phyloP scores from a whole-genome alignment of 92 coral and sea anemone species.

The Galaxea fascicularis region DNA sequence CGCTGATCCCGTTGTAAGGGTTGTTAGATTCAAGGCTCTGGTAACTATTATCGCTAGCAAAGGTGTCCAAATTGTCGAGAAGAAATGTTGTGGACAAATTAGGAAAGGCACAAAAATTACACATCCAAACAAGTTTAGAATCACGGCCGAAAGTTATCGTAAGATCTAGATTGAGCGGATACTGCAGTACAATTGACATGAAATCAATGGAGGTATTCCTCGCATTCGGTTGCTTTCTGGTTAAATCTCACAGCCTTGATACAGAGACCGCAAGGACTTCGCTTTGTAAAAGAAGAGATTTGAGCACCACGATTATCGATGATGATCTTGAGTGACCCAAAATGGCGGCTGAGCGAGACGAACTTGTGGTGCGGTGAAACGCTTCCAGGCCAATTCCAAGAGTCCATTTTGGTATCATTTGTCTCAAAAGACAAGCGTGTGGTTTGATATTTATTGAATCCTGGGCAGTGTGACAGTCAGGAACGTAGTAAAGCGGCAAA shows the following conservation, averaged over 20 bases:
- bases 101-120: slow-evolving; percentile 38
- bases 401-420: too few species aligned
- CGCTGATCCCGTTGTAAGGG: slow-evolving; percentile 7
- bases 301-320: too few species aligned
- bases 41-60: slow-evolving; percentile 17
- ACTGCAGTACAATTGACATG: slow-evolving; percentile 30
- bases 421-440: not conserved
- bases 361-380: too few species aligned
- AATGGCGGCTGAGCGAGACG: not conserved
- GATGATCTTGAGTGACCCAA: too few species aligned
- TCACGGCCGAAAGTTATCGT: slow-evolving; percentile 25
- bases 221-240: slow-evolving; percentile 50
- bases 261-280: slow-evolving; percentile 35
- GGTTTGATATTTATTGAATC: not conserved
- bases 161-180: slow-evolving; percentile 38
- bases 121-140: slow-evolving; percentile 47
- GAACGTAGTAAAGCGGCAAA: too few species aligned
- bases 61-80: not conserved
- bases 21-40: not conserved
- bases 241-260: slow-evolving; percentile 40
- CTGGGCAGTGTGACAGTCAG: not conserved
- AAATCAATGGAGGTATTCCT: slow-evolving; percentile 28
- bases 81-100: slow-evolving; percentile 51
- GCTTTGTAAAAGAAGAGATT: too few species aligned
- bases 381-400: too few species aligned